A percentile compares a stretch with the other conserved stretches of the same genome.
Conservation (phyloP, 2,797 vertebrate genomes). For the Esox lucius region DNA sequence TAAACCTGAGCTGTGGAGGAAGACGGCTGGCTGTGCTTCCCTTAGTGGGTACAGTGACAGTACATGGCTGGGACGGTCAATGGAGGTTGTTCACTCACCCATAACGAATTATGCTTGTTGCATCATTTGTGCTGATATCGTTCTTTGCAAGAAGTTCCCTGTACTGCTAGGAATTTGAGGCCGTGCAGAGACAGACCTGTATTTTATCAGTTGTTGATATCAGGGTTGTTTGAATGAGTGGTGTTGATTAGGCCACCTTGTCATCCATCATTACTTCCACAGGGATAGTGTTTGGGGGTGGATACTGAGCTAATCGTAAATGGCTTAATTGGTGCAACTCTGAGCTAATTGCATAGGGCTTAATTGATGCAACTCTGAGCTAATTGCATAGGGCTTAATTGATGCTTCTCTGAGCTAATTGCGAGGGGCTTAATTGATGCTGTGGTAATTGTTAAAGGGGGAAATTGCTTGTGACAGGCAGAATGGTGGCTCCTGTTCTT, state of each 20-base stretch:
- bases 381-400: conserved; percentile 75
- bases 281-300: conserved; percentile 60
- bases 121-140: too few relatives aligned
- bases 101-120: too few relatives aligned
- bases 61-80: too few relatives aligned
- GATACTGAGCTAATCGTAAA: too few relatives aligned
- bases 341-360: conserved; percentile 70
- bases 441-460: conserved; percentile 59
- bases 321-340: too few relatives aligned
- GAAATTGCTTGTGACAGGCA: conserved; percentile 70
- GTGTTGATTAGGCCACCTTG: conserved; percentile 59
- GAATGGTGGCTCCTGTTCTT: conserved; percentile 66
- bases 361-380: conserved; percentile 30
- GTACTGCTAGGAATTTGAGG: too few relatives aligned
- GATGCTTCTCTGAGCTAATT: conserved; percentile 61
- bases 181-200: too few relatives aligned
- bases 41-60: too few relatives aligned
- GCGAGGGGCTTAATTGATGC: conserved; percentile 71
- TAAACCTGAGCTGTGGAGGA: too few relatives aligned
- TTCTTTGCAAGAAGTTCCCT: too few relatives aligned
- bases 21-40: too few relatives aligned
- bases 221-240: conserved; percentile 44
- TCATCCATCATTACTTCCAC: conserved; percentile 64
- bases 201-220: conserved; percentile 5
- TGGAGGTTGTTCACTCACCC: too few relatives aligned